Conservation (phyloP, 2,113 vertebrate species). For the Oplegnathus fasciatus region DNA sequence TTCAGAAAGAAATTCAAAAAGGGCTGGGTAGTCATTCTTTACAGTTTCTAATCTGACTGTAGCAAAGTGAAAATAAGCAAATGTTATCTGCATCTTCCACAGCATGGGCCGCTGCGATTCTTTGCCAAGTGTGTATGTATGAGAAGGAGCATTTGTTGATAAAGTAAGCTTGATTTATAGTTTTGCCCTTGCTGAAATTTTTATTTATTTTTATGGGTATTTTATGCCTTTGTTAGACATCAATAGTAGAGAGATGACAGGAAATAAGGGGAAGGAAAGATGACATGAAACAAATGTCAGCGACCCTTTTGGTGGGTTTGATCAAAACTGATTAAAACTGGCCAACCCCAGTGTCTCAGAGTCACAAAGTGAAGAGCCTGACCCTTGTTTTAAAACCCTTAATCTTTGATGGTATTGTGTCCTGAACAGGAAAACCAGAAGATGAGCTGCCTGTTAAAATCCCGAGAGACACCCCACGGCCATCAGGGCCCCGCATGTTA, state of each 20-base stretch:
- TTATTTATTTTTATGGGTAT: neutral
- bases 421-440: too few relatives aligned
- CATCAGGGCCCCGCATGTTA: neutral
- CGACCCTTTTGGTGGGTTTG: too few relatives aligned
- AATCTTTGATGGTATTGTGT: too few relatives aligned
- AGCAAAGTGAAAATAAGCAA: neutral
- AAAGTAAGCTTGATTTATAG: constrained; percentile 54
- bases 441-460: too few relatives aligned
- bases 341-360: too few relatives aligned
- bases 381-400: too few relatives aligned
- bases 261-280: neutral
- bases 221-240: neutral
- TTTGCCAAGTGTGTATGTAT: neutral
- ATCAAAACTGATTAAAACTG: too few relatives aligned
- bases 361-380: too few relatives aligned
- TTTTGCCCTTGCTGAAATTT: constrained; percentile 28
- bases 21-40: neutral
- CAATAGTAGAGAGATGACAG: neutral
- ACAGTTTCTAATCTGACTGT: neutral
- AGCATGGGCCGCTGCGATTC: neutral
- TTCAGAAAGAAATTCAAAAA: neutral
- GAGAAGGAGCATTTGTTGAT: constrained; percentile 31
- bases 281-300: neutral
- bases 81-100: constrained; percentile 2
- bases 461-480: too few relatives aligned